Percentiles rank a stretch among this genome's conserved stretches.
phyloP scores from a whole-genome alignment of 2,888 invertebrate genomes.

The Epinotia brunnichana region DNA sequence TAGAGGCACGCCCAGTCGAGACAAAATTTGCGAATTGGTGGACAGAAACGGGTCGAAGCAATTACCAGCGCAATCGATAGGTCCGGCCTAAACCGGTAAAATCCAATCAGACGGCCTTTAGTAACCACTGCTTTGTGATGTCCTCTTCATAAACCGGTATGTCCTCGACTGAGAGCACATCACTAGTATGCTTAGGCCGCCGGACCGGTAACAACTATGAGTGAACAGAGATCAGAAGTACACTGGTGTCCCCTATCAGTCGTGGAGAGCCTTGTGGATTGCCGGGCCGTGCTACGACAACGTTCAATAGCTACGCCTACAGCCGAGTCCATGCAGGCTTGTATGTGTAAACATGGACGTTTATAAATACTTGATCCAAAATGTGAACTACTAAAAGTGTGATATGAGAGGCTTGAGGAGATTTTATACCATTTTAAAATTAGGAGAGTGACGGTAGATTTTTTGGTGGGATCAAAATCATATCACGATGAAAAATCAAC shows the following conservation, averaged over 20 bases:
- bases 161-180: not conserved
- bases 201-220: not conserved
- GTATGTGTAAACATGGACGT: constrained; percentile 2
- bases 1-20: not conserved
- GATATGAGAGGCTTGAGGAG: no score
- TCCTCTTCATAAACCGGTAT: not conserved
- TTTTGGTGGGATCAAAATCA: no score
- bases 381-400: no score
- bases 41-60: constrained; percentile 13
- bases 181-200: not conserved
- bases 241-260: not conserved
- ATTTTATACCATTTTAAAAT: no score
- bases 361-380: not conserved
- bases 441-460: no score
- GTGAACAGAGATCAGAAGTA: not conserved
- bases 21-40: not conserved
- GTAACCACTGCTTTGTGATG: constrained; percentile 11
- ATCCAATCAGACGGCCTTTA: constrained; percentile 40
- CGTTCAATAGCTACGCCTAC: not conserved
- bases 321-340: not conserved
- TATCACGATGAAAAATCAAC: no score
- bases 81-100: constrained; percentile 25
- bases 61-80: constrained; percentile 34
- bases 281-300: not conserved
- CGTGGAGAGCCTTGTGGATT: not conserved